A percentile compares a stretch with the other conserved stretches of the same genome.
These are phyloP conservation scores for Drosophila watanabei DNA, from an alignment of 1,140 invertebrate species.

Conservation along the genomic window DNA sequence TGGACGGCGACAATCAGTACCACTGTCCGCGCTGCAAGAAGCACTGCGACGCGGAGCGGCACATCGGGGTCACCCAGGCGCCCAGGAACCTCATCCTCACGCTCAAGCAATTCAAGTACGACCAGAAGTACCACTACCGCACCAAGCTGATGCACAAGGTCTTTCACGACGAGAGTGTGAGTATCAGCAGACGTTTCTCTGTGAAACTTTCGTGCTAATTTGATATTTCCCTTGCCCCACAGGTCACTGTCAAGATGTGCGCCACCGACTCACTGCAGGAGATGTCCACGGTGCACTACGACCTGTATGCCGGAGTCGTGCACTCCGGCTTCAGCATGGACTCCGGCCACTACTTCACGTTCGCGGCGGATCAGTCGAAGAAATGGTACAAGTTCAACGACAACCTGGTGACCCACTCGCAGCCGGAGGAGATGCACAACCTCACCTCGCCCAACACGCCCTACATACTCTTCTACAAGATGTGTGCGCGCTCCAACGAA, in stretches of 20 bases:
- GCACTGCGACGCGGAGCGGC: slow-evolving; percentile 91
- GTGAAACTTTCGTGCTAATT: background rate
- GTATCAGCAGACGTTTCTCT: slow-evolving; percentile 5
- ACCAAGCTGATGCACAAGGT: slow-evolving; percentile 91
- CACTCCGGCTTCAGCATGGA: slow-evolving; percentile 93
- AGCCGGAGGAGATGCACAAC: slow-evolving; percentile 88
- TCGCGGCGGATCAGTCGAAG: slow-evolving; percentile 89
- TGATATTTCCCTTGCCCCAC: background rate
- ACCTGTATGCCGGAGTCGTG: slow-evolving; percentile 92
- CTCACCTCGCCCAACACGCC: slow-evolving; percentile 91
- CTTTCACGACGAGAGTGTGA: slow-evolving; percentile 87
- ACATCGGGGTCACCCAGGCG: slow-evolving; percentile 90
- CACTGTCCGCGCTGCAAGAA: slow-evolving; percentile 91
- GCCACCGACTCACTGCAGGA: slow-evolving; percentile 70
- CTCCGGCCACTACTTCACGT: slow-evolving; percentile 95
- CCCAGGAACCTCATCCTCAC: slow-evolving; percentile 93
- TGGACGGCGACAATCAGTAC: slow-evolving; percentile 94
- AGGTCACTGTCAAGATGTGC: slow-evolving; percentile 86
- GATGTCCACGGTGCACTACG: slow-evolving; percentile 87
- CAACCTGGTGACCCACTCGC: slow-evolving; percentile 88
- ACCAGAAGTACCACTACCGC: slow-evolving; percentile 89
- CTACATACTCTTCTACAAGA: slow-evolving; percentile 92
- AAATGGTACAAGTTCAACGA: slow-evolving; percentile 95
- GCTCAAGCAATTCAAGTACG: slow-evolving; percentile 93
- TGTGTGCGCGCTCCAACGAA: slow-evolving; percentile 78